Base-by-base conservation (phyloP, 92 coral and sea anemone species). In the Porites rus region DNA sequence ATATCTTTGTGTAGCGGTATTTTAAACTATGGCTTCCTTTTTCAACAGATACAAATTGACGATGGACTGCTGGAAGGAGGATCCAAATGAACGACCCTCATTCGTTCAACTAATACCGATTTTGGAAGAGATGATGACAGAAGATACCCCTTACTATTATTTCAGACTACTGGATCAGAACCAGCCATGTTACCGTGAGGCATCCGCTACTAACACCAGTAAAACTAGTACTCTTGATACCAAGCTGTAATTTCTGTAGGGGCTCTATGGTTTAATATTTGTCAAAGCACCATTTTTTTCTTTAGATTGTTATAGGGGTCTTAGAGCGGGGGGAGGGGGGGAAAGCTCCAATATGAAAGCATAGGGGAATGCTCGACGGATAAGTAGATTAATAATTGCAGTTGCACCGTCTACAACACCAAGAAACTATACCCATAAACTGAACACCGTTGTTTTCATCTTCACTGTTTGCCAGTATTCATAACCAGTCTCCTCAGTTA, bases 21-120 rank as follows among this genome's bases (percentile, higher is more conserved):
- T 54, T 10, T 1, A 62, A n/a, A 16, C 8, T 43, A 11, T 0
- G 59, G 1, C 0, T 11, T 38, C 51, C 2, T 2, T 16, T 69
- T 43, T 65, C 59, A 46, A 61, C 43, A 79, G 83, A 65, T 79
- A 79, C 73, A 53, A 43, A 60, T 10, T 79, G 65, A 79, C 65
- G 74, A 38, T 79, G 83, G 63, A 79, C 12, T 79, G 83, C 9
- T 79, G 83, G 83, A 50, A 79, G 51, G 83, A 79, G 19, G 83
- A 79, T 64, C 83, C 83, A 16, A 13, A 43, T 13, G 70, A 79
- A 14, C 18, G 83, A 79, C 74, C 83, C 4, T 43, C 83, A 79
- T 79, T 79, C 22, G 62, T 12, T 11, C 17, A 79, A 22, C 43
- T 79, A 8, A 16, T 65, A 31, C 1, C 20, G 20, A 65, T 18